These are phyloP conservation scores for Silurus asotus DNA, from an alignment of 2,113 vertebrate species.

Conservation along the genomic window DNA sequence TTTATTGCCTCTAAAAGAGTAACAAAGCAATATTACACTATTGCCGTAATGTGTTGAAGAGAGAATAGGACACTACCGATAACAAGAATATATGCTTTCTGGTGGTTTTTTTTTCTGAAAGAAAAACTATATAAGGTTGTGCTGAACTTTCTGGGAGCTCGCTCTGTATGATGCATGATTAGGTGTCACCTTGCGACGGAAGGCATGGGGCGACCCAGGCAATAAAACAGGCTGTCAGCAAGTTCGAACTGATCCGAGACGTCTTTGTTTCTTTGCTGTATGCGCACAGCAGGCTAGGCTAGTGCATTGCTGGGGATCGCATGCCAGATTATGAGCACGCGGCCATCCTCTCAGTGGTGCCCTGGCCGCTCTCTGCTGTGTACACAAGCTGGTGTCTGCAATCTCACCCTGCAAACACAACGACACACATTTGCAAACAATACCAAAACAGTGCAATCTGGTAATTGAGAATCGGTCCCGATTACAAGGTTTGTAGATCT, in stretches of 20 bases:
- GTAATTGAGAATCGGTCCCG: constrained; percentile 21
- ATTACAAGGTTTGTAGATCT: constrained; percentile 37
- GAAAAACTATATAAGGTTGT: not conserved
- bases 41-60: not conserved
- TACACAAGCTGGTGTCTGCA: constrained; percentile 38
- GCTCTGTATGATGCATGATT: constrained; percentile 29
- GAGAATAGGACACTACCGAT: not conserved
- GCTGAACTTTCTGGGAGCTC: not conserved
- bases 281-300: not conserved
- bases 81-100: not conserved
- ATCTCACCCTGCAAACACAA: constrained; percentile 20
- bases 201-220: not conserved
- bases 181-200: constrained; percentile 55
- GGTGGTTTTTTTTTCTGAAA: not conserved
- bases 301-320: constrained; percentile 19
- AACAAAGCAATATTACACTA: not conserved
- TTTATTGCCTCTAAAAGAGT: constrained; percentile 24
- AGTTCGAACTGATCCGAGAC: not conserved
- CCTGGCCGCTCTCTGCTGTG: constrained; percentile 19
- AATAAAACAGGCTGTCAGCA: constrained; percentile 4
- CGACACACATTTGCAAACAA: constrained; percentile 38
- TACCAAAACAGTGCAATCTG: constrained; percentile 34
- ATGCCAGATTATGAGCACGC: constrained; percentile 25
- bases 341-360: constrained; percentile 9
- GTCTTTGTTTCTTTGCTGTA: not conserved